A percentile compares a stretch with the other conserved stretches of the same genome.
phyloP scores from a whole-genome alignment of 1,140 invertebrate genomes.

The Elymnias hypermnestra region DNA sequence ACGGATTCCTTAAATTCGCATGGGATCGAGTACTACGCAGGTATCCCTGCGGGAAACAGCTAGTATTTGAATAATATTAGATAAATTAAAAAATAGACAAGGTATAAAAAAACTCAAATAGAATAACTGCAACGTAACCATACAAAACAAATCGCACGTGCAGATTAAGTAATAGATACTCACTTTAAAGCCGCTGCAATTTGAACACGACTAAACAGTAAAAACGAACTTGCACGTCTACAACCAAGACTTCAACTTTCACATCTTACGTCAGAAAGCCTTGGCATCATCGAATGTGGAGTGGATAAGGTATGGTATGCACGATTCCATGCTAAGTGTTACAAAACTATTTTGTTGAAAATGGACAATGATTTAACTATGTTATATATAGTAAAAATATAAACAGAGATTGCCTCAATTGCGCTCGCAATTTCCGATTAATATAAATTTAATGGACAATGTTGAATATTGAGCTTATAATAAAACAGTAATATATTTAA shows the following conservation, averaged over 20 bases:
- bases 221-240: constrained; percentile 3
- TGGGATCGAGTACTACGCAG: too few species aligned
- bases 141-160: constrained; percentile 16
- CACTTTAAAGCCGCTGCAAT: constrained; percentile 14
- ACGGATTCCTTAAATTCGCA: too few species aligned
- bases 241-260: constrained; percentile 19
- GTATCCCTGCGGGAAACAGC: too few species aligned
- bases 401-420: too few species aligned
- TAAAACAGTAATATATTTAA: too few species aligned
- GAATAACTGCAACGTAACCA: background rate
- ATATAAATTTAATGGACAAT: too few species aligned
- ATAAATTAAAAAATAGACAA: background rate
- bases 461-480: too few species aligned
- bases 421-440: too few species aligned
- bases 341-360: constrained; percentile 8
- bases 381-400: too few species aligned
- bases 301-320: constrained; percentile 13
- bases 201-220: constrained; percentile 11
- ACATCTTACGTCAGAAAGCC: constrained; percentile 26
- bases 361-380: too few species aligned
- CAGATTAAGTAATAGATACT: constrained; percentile 17
- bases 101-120: background rate
- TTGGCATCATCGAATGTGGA: constrained; percentile 17
- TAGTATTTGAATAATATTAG: too few species aligned
- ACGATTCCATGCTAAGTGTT: constrained; percentile 2